Base-by-base conservation (phyloP, 2,888 invertebrate genomes). In the Exephanes ischioxanthus region DNA sequence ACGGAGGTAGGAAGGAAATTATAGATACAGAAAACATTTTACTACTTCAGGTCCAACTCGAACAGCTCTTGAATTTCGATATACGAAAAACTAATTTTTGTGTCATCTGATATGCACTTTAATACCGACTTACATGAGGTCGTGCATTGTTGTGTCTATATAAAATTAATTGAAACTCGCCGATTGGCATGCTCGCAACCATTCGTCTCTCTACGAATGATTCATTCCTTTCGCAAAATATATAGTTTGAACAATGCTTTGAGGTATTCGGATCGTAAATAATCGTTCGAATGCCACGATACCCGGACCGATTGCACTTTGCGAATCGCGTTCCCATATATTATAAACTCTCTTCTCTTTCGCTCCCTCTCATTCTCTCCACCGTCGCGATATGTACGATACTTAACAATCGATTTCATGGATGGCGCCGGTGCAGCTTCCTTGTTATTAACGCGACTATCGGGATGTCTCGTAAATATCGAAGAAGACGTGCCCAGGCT, bases 371-470 rank as follows among this genome's bases (percentile, higher is more conserved):
- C 70, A 41, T 37, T 19, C 67, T n/a, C 58, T 41, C 51, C 45
- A 26, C 19, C 16, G 14, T 48, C 67, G 63, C 53, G 16, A 37
- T 22, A 77, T 77, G 55, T 70, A 37, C 48, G 45, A 73, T 78
- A 73, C 61, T 81, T 73, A 82, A 85, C 81, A 82, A 85, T 85
- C 85, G 85, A 79, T 79, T 85, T 75, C 78, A 71, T 63, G 80
- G 51, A 77, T 77, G 72, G 75, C 76, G 61, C 70, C 78, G 76
- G 61, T 72, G 33, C 72, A 68, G 77, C 81, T 84, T 82, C 81
- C 85, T 85, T 72, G 75, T 85, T 82, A 82, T 85, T 85, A 85
- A 77, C 72, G 68, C 83, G 83, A 83, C 67, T 85, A 85, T 80
- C 85, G 58, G 68, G 53, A 53, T 53, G 83, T 80, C 83, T 85